Conservation (phyloP, 1,140 invertebrate genomes). For the Linepithema humile region DNA sequence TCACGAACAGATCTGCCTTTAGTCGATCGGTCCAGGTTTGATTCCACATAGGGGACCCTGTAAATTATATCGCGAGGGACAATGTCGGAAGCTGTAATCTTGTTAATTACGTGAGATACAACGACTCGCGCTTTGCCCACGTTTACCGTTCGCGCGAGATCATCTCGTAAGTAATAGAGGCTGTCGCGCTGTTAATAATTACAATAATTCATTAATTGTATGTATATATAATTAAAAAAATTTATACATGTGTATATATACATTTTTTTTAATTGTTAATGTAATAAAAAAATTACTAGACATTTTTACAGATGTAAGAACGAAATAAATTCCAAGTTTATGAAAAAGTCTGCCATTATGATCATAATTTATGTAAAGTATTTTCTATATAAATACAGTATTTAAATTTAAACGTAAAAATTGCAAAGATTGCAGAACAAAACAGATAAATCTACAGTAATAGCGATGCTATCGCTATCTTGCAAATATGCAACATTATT, state of each 20-base stretch:
- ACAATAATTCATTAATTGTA: not conserved
- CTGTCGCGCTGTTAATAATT: not conserved
- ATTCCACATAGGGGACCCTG: conserved; percentile 82
- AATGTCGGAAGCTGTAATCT: conserved; percentile 30
- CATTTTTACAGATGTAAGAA: not conserved
- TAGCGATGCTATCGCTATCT: not conserved
- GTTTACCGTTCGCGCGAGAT: not conserved
- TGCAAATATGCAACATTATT: not conserved
- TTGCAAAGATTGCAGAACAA: not conserved
- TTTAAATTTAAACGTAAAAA: not conserved
- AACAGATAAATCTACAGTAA: not conserved
- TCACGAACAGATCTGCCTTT: conserved; percentile 85
- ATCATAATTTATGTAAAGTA: not conserved
- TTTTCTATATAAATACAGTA: not conserved
- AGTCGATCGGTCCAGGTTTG: conserved; percentile 85
- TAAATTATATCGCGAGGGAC: conserved; percentile 25
- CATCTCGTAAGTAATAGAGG: not conserved
- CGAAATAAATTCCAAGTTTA: not conserved
- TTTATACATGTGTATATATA: no score
- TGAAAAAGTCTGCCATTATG: not conserved
- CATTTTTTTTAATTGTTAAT: not conserved
- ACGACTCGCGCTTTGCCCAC: not conserved
- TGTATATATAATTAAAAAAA: no score
- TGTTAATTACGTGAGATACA: conserved; percentile 17
- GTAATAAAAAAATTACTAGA: not conserved